Evolutionary conservation across 2,113 vertebrate genomes (phyloP), one percentile per base, ranked within the genome.

Genomic region (Pteropus alecto): DNA sequence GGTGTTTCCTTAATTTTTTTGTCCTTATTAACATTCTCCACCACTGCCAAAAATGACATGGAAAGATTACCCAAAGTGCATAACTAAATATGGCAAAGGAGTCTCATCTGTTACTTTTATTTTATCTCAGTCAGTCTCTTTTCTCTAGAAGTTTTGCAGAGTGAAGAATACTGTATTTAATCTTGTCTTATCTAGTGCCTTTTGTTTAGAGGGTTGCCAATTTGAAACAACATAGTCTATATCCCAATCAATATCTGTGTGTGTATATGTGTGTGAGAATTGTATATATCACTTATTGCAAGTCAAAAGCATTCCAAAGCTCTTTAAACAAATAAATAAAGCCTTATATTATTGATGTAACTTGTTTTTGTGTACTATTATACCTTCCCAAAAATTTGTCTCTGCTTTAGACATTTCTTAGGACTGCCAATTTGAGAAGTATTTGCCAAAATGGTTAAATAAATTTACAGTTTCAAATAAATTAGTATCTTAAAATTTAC

Each of bases 31-130:
- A 7, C 68, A 87, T 96, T 93, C 60, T 93, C 83, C 28, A 71
- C 87, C 41, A 71, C 33, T 93, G n/a, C 46, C 88, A 95, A 96
- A 94, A 96, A 89, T 95, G 79, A 51, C 74, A 93, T 51, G 35
- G 41, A 93, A 90, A 93, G 28, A 77, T 8, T 74, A 77, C 24
- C 46, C 56, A 41, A 93, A 61, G 16, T 83, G 4, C 38, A 90
- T 89, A 78, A 46, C 13, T 68, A 90, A 94, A 61, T 74, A 51
- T 77, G 48, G 13, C 10, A 67, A 92, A 61, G 3, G 15, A 79
- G 6, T 84, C 26, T 90, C 79, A 61, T 85, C 33, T 92, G 22
- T 85, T 95, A 78, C 38, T 88, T 48, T 81, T 70, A 61, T 95
- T 87, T 93, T 77, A 81, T 67, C 58, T 93, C 33, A 78, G 78